phyloP scores from a whole-genome alignment of 1,140 invertebrate genomes.

The Zaprionus gabonicus region DNA sequence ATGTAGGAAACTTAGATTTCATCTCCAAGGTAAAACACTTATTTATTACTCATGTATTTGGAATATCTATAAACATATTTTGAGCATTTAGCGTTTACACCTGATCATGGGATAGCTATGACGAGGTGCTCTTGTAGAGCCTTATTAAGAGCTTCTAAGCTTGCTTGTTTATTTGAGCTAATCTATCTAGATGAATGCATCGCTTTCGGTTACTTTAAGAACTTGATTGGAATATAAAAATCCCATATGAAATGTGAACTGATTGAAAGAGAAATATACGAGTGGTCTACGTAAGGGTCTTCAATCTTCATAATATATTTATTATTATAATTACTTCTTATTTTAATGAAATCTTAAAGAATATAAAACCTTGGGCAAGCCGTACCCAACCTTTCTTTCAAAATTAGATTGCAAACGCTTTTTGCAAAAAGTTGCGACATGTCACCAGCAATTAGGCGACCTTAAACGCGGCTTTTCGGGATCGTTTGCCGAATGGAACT shows the following conservation, averaged over 20 bases:
- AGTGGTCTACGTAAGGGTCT: too few species aligned
- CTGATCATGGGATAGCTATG: not conserved
- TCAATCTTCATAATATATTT: too few species aligned
- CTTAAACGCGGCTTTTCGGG: constrained; percentile 67
- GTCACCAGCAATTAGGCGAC: constrained; percentile 44
- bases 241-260: too few species aligned
- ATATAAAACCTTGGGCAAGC: too few species aligned
- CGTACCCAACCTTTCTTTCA: not conserved
- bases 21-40: not conserved
- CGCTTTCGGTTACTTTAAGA: too few species aligned
- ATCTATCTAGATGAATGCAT: too few species aligned
- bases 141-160: too few species aligned
- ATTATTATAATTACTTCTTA: not conserved
- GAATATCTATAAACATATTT: not conserved
- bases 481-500: constrained; percentile 68
- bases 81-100: not conserved
- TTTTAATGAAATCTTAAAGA: not conserved
- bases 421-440: constrained; percentile 34
- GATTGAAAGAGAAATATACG: too few species aligned
- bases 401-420: constrained; percentile 17
- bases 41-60: not conserved
- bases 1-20: not conserved
- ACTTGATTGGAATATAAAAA: too few species aligned
- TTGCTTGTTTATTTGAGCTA: too few species aligned
- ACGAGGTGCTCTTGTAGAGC: too few species aligned